phyloP scores from a whole-genome alignment of 2,797 vertebrate genomes.

The Pelobates cultripes region DNA sequence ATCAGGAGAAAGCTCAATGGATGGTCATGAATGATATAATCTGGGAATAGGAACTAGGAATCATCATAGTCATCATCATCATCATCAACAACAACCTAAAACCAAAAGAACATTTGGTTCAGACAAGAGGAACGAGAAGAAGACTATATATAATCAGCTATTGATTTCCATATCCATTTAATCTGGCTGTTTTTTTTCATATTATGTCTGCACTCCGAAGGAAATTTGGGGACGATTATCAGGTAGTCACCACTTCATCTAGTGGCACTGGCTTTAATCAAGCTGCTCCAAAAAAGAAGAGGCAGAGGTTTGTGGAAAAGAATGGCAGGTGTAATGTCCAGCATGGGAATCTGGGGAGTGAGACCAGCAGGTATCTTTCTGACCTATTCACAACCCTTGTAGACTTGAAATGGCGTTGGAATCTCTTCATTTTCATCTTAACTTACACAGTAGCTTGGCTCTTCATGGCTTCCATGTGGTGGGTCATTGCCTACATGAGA shows the following conservation, averaged over 20 bases:
- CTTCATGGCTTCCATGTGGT: slow-evolving; percentile 98
- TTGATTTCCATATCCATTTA: slow-evolving; percentile 50
- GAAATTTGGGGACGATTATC: slow-evolving; percentile 99
- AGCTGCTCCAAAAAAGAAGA: slow-evolving; percentile 82
- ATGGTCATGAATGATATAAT: slow-evolving; percentile 32
- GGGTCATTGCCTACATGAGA: slow-evolving; percentile 93
- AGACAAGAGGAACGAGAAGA: slow-evolving; percentile 54
- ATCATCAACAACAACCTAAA: slow-evolving; percentile 7
- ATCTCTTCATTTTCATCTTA: slow-evolving; percentile 96
- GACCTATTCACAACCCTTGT: slow-evolving; percentile 97
- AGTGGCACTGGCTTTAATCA: slow-evolving; percentile 90
- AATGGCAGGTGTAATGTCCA: slow-evolving; percentile 98
- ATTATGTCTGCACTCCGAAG: slow-evolving; percentile 98
- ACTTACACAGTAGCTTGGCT: slow-evolving; percentile 98
- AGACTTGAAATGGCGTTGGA: slow-evolving; percentile 99
- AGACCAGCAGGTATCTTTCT: slow-evolving; percentile 94
- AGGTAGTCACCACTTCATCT: slow-evolving; percentile 97
- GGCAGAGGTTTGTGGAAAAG: slow-evolving; percentile 97
- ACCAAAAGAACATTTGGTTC: slow-evolving; percentile 25
- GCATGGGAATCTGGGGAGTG: slow-evolving; percentile 95
- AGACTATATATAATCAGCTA: slow-evolving; percentile 35
- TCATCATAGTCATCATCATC: neutral
- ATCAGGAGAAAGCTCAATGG: slow-evolving; percentile 20
- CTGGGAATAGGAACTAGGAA: neutral
- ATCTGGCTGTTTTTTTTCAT: slow-evolving; percentile 67